phyloP scores from a whole-genome alignment of 2,797 vertebrate species.

The Macropus fuliginosus region DNA sequence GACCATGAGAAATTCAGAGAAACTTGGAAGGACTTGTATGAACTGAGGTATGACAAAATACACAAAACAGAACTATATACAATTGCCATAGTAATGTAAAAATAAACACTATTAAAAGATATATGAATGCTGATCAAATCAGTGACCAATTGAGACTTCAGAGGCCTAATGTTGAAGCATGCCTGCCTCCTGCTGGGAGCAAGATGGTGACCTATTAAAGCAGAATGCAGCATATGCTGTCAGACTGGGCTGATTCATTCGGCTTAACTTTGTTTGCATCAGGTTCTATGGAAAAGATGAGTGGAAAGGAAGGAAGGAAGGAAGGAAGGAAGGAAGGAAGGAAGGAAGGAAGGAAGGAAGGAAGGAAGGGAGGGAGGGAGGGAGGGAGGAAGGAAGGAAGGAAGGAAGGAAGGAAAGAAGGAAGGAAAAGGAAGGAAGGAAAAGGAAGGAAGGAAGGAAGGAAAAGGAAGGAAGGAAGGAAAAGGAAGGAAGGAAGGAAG shows the following conservation, averaged over 20 bases:
- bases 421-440: background rate
- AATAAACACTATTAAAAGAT: background rate
- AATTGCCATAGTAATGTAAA: background rate
- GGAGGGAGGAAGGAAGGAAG: too few species aligned
- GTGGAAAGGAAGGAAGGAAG: background rate
- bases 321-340: background rate
- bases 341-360: too few species aligned
- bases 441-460: too few species aligned
- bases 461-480: too few species aligned
- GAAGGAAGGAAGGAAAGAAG: too few species aligned
- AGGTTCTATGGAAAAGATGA: background rate
- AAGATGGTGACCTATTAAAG: background rate
- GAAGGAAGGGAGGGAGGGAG: rapidly evolving
- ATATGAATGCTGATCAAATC: background rate
- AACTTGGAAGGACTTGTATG: background rate
- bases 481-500: too few species aligned
- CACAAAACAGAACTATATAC: background rate
- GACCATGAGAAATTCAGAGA: background rate
- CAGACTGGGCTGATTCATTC: background rate
- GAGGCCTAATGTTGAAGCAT: background rate
- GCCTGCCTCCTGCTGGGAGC: background rate
- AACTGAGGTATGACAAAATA: background rate
- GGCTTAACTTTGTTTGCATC: background rate
- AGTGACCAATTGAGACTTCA: background rate
- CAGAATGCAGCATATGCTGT: background rate